phyloP scores from a whole-genome alignment of 2,888 invertebrate genomes.

The Stenodera caucasica region DNA sequence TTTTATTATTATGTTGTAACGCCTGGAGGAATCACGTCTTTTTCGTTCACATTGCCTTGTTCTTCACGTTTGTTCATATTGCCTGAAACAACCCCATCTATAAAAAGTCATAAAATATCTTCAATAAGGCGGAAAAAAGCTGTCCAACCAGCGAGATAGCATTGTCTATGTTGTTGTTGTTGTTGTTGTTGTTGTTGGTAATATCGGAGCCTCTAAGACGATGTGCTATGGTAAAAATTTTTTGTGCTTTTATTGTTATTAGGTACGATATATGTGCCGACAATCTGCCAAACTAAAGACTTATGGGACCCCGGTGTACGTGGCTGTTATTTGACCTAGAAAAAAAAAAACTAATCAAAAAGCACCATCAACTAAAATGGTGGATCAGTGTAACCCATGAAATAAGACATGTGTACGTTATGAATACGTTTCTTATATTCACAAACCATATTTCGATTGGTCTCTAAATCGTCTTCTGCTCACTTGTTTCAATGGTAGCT shows the following conservation, averaged over 20 bases:
- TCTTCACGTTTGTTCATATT: conserved; percentile 13
- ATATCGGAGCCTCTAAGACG: background rate
- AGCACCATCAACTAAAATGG: conserved; percentile 71
- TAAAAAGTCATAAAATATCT: conserved; percentile 22
- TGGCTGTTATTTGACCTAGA: too few species aligned
- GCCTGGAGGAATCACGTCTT: conserved; percentile 23
- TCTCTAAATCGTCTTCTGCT: too few species aligned
- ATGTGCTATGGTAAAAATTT: too few species aligned
- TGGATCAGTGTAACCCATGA: conserved; percentile 70
- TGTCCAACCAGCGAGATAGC: background rate
- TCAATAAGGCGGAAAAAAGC: conserved; percentile 24
- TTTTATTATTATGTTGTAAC: conserved; percentile 29
- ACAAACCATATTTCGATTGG: too few species aligned
- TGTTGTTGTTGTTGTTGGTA: background rate
- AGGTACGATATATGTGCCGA: conserved; percentile 62
- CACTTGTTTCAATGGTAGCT: too few species aligned
- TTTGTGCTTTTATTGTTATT: conserved; percentile 1
- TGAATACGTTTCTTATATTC: too few species aligned
- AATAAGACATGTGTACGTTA: conserved; percentile 68
- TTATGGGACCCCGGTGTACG: conserved; percentile 69
- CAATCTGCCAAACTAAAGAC: conserved; percentile 57
- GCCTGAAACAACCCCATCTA: conserved; percentile 8
- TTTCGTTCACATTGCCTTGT: conserved; percentile 4
- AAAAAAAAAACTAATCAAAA: too few species aligned
- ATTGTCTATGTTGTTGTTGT: background rate